A percentile compares a stretch with the other conserved stretches of the same genome.
Evolutionary conservation across 1,140 invertebrate genomes (phyloP).

Genomic region (Pseudomyrmex cubaensis): DNA sequence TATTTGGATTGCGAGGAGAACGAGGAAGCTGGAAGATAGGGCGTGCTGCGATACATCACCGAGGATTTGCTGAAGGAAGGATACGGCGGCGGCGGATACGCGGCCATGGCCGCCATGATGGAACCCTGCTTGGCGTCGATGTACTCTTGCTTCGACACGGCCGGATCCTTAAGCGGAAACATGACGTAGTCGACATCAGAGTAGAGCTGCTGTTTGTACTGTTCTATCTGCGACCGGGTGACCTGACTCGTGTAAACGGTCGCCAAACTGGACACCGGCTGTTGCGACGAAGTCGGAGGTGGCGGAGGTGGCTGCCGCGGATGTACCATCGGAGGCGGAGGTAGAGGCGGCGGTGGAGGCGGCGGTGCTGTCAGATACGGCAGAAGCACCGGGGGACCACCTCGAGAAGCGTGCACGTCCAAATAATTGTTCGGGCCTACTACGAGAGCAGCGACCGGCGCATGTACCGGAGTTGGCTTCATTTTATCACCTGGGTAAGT

Average conservation of each 20-base stretch:
- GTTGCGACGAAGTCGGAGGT: conserved; percentile 84
- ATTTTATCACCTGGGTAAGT: conserved; percentile 86
- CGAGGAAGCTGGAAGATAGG: conserved; percentile 89
- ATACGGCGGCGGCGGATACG: conserved; percentile 86
- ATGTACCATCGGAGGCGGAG: conserved; percentile 85
- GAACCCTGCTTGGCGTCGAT: conserved; percentile 93
- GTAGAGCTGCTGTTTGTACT: conserved; percentile 94
- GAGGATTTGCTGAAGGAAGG: conserved; percentile 87
- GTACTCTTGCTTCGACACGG: conserved; percentile 95
- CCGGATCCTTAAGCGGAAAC: conserved; percentile 94
- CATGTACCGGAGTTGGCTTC: conserved; percentile 85
- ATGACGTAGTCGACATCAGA: conserved; percentile 96
- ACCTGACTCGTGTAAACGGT: conserved; percentile 89
- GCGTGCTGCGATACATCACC: conserved; percentile 92
- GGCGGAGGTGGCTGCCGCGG: conserved; percentile 84
- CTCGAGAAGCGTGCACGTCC: conserved; percentile 87
- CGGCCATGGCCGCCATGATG: conserved; percentile 87
- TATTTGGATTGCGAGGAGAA: conserved; percentile 88
- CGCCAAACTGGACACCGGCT: conserved; percentile 85
- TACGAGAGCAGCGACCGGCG: conserved; percentile 84
- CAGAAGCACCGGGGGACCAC: conserved; percentile 86
- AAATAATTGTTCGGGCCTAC: conserved; percentile 89
- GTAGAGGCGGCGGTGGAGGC: conserved; percentile 80
- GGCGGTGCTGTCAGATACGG: conserved; percentile 87
- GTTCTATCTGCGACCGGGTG: conserved; percentile 91